Evolutionary conservation across 2,888 invertebrate genomes (phyloP), one percentile per base, ranked within the genome.

Genomic region (Platycheirus rosarum): DNA sequence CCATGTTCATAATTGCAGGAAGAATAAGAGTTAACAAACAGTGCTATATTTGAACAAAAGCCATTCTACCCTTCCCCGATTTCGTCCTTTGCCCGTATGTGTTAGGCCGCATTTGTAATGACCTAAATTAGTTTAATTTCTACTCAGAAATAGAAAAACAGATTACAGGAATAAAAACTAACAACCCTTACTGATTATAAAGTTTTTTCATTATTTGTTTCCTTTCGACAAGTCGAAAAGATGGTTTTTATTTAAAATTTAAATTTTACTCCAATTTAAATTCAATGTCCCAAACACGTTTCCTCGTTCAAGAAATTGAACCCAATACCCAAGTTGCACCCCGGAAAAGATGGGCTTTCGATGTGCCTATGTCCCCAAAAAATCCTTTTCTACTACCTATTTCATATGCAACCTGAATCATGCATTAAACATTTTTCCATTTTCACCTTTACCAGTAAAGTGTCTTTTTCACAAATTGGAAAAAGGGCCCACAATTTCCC

Each of bases 221-320:
- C n/a, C n/a, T n/a, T n/a, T n/a, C n/a, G n/a, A n/a, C n/a, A n/a
- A n/a, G n/a, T n/a, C n/a, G n/a, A n/a, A n/a, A n/a, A 9, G 44
- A 32, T 62, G 51, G 55, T 66, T 71, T 73, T 48, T 68, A 55
- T 68, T 82, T 71, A 49, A 82, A 71, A 71, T 82, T 71, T 63
- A 73, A 82, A 82, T 77, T 82, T 77, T 77, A 68, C 37, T 77
- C 82, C 71, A 77, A 82, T 82, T 82, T 82, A 77, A 71, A 82
- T 82, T 77, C 82, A 77, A 68, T 63, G 71, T 77, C 77, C 63
- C 55, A 32, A 65, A 73, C 77, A 77, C 66, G 62, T 82, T 76
- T 62, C 62, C 14, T 23, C 37, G 2, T 23, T n/a, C 16, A 44
- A 51, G 8, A 48, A 16, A 55, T 16, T 29, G 44, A 37, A 29